Base-by-base conservation (phyloP, 2,888 invertebrate species). In the Melanophora roralis region DNA sequence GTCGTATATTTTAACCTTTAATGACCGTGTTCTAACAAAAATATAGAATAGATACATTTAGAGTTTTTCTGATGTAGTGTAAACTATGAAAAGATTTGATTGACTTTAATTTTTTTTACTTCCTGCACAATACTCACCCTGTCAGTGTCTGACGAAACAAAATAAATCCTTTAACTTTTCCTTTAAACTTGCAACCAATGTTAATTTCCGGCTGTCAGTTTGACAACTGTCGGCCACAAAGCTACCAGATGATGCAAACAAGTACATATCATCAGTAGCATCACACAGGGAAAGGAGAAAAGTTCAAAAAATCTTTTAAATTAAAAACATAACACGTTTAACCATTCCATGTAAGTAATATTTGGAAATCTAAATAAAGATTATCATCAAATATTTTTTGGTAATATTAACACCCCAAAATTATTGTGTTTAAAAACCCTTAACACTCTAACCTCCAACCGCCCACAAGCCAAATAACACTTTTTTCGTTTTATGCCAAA, bases 151-250 rank as follows among this genome's bases (percentile, higher is more conserved):
- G 11, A 32, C 9, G 8, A n/a, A 59, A 75, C 23, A 45, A 23
- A 53, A 32, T 34, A 14, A 60, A 53, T 51, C 16, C 36, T 60
- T 75, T 75, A 75, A 9, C 16, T 36, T 47, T 21, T 64, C 55
- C 55, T 27, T 34, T 38, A 55, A 23, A 16, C 62, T 57, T 69
- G 34, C 72, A 71, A 76, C 75, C 80, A 75, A 80, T 82, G 84
- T 83, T 86, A 86, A 86, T 86, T 86, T 87, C 86, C 87, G 85
- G 81, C 82, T 84, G 83, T 84, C 87, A 85, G 81, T 85, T 84
- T 81, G 81, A 76, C 71, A 80, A 80, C 75, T 76, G 80, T 76
- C 72, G 80, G 75, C 80, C 80, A 67, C 81, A 78, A 78, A 76
- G 68, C 76, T 76, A 80, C 67, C 76, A 80, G 62, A 62, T 72